A percentile compares a stretch with the other conserved stretches of the same genome.
phyloP scores from a whole-genome alignment of 1,140 invertebrate species.

The Monomorium pharaonis region DNA sequence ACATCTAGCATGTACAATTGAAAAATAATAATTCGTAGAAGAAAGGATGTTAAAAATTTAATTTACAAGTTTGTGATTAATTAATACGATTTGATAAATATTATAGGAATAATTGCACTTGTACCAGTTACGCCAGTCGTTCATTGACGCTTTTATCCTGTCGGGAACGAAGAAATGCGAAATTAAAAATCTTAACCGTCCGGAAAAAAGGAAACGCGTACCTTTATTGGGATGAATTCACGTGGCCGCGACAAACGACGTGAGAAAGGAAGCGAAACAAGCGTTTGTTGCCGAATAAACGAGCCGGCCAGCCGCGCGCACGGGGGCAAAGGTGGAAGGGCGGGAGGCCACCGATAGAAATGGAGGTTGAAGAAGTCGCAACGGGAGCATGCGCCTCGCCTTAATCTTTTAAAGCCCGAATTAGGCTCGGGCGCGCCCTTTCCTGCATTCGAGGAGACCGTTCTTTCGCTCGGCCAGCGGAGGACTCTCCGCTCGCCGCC shows the following conservation, averaged over 20 bases:
- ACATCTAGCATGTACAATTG: not conserved
- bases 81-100: not conserved
- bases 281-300: constrained; percentile 58
- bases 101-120: not conserved
- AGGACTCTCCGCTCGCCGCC: constrained; percentile 46
- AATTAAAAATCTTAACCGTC: constrained; percentile 1
- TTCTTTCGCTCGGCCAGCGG: constrained; percentile 69
- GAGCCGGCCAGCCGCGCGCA: constrained; percentile 20
- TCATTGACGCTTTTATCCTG: not conserved
- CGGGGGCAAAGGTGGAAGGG: constrained; percentile 57
- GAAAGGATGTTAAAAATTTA: not conserved
- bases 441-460: constrained; percentile 84
- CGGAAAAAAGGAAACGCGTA: constrained; percentile 16
- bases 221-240: not conserved
- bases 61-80: not conserved
- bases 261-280: constrained; percentile 79
- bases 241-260: constrained; percentile 71
- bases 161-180: not conserved
- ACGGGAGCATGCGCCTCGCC: constrained; percentile 76
- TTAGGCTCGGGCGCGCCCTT: constrained; percentile 83
- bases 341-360: constrained; percentile 69
- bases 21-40: not conserved
- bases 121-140: not conserved
- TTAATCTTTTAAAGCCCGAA: constrained; percentile 83
- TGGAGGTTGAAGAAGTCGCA: constrained; percentile 73